Evolutionary conservation across 2,888 invertebrate species (phyloP).

Genomic region (Ophioninae sp.): DNA sequence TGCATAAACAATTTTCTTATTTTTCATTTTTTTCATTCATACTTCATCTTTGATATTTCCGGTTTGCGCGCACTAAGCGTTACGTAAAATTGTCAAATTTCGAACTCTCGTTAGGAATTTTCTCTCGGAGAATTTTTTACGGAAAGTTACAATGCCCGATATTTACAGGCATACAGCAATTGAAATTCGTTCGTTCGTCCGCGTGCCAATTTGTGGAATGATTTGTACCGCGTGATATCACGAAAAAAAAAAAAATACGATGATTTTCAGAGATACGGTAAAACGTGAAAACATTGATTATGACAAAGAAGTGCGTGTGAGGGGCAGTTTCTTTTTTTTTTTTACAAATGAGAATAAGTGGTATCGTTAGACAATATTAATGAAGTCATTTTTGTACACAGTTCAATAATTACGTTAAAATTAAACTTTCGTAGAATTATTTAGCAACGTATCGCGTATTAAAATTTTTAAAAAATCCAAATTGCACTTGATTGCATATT

Average conservation of each 20-base stretch:
- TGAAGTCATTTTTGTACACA: slow-evolving; percentile 38
- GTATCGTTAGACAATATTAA: slow-evolving; percentile 32
- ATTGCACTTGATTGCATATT: slow-evolving; percentile 42
- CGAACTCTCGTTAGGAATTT: neutral
- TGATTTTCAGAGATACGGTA: neutral
- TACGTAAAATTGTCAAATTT: neutral
- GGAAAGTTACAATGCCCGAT: neutral
- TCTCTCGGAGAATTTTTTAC: neutral
- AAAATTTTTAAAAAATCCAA: slow-evolving; percentile 39
- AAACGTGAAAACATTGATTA: slow-evolving; percentile 9
- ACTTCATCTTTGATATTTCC: neutral
- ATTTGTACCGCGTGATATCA: slow-evolving; percentile 61
- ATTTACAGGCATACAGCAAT: neutral
- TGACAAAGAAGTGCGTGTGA: slow-evolving; percentile 17
- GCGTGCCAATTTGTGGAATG: slow-evolving; percentile 66
- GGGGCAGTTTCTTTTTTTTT: slow-evolving; percentile 16
- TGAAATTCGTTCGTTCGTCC: neutral
- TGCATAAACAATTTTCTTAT: neutral
- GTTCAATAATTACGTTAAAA: slow-evolving; percentile 20
- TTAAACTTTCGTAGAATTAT: slow-evolving; percentile 20
- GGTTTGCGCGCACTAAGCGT: neutral
- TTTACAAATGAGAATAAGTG: slow-evolving; percentile 1
- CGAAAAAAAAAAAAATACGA: slow-evolving; percentile 3
- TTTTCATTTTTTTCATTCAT: neutral
- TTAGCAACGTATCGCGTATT: neutral